Evolutionary conservation across 2,888 invertebrate genomes (phyloP).

Genomic region (Andrena flavipes): DNA sequence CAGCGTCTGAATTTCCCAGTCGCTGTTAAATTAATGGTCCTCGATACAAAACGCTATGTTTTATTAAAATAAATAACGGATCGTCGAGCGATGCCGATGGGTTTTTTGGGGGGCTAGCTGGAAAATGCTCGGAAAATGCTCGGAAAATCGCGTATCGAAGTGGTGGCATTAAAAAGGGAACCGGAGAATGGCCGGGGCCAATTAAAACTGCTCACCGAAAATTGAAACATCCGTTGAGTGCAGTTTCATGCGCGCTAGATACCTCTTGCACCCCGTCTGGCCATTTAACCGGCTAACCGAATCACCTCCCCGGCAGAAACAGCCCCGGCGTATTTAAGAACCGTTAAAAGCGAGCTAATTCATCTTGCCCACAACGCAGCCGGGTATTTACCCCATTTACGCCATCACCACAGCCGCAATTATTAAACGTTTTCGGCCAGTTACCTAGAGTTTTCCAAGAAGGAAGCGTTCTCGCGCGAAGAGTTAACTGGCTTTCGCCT

Average conservation of each 20-base stretch:
- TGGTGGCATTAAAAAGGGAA: not conserved
- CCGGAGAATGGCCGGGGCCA: not conserved
- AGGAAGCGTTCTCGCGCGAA: not conserved
- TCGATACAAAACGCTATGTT: not conserved
- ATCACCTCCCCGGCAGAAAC: no score
- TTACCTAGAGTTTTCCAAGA: not conserved
- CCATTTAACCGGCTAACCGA: no score
- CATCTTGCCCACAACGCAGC: no score
- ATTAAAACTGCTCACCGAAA: not conserved
- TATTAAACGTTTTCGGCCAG: no score
- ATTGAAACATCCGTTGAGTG: not conserved
- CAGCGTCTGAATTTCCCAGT: not conserved
- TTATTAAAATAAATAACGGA: not conserved
- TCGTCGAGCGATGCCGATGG: not conserved
- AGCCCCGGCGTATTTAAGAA: no score
- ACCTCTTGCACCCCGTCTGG: no score
- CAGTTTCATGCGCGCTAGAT: no score
- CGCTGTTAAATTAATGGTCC: conserved; percentile 2
- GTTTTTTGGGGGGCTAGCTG: no score
- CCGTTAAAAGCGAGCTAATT: no score
- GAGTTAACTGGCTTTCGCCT: not conserved
- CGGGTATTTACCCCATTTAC: no score
- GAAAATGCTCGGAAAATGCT: not conserved
- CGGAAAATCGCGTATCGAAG: not conserved
- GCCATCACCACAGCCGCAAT: no score